These are phyloP conservation scores for Aphrocallistes beatrix DNA, from an alignment of 37 sponge, comb jelly and placozoan species.

Conservation along the genomic window DNA sequence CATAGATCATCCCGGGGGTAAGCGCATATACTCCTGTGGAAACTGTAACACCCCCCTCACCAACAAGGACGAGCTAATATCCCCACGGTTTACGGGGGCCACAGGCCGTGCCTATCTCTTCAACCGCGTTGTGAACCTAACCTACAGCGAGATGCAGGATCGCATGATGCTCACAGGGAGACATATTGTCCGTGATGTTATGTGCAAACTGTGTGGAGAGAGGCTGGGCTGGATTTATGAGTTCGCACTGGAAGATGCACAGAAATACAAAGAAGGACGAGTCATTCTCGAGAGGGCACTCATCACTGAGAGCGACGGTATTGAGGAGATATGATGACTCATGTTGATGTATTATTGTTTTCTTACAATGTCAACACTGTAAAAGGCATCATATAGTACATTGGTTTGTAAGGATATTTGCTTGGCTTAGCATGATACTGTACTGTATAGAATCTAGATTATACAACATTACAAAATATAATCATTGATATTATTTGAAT, in stretches of 20 bases:
- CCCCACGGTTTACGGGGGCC: slow-evolving; percentile 94
- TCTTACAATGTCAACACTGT: neutral
- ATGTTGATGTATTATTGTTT: no score
- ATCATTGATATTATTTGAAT: no score
- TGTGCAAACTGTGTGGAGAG: slow-evolving; percentile 79
- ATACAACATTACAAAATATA: no score
- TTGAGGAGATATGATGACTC: slow-evolving; percentile 47
- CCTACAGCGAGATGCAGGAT: slow-evolving; percentile 73
- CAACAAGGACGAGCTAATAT: slow-evolving; percentile 73
- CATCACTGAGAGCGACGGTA: slow-evolving; percentile 79
- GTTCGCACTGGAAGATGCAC: slow-evolving; percentile 90
- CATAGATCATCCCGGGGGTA: slow-evolving; percentile 88
- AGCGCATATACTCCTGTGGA: slow-evolving; percentile 72
- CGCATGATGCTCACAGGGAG: slow-evolving; percentile 81
- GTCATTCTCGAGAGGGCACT: slow-evolving; percentile 95
- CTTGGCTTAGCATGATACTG: no score
- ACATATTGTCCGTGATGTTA: slow-evolving; percentile 86
- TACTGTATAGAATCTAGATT: no score
- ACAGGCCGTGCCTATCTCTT: slow-evolving; percentile 96
- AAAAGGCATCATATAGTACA: no score
- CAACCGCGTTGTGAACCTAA: slow-evolving; percentile 92
- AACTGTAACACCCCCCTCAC: slow-evolving; percentile 88
- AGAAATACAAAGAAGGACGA: slow-evolving; percentile 94
- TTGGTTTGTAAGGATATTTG: no score
- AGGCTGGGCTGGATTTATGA: slow-evolving; percentile 99